Conservation (phyloP, 2,113 vertebrate species). For the Aptenodytes patagonicus region DNA sequence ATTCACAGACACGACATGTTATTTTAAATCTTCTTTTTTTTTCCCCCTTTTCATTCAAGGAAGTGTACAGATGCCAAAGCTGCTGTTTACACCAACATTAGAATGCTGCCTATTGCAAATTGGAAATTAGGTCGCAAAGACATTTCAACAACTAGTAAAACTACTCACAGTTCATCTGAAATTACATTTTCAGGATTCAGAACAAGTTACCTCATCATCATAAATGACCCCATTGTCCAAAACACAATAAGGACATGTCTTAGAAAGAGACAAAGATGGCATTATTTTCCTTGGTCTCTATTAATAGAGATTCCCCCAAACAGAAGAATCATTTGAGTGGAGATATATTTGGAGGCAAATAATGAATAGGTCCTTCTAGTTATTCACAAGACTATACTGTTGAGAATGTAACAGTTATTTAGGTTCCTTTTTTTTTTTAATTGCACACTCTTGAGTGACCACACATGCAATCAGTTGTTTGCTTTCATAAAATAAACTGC, state of each 20-base stretch:
- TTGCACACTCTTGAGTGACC: background rate
- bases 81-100: slow-evolving; percentile 11
- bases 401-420: background rate
- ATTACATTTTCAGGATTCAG: slow-evolving; percentile 54
- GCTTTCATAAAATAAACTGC: slow-evolving; percentile 18
- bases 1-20: background rate
- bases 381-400: background rate
- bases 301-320: slow-evolving; percentile 55
- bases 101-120: background rate
- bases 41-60: background rate
- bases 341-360: slow-evolving; percentile 37
- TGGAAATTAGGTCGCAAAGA: background rate
- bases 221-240: slow-evolving; percentile 61
- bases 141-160: slow-evolving; percentile 9
- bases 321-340: slow-evolving; percentile 45
- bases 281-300: slow-evolving; percentile 48
- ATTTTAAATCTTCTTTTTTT: background rate
- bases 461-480: background rate
- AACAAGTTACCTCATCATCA: slow-evolving; percentile 36
- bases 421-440: background rate
- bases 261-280: slow-evolving; percentile 32
- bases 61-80: background rate
- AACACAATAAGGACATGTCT: slow-evolving; percentile 54
- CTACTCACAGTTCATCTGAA: slow-evolving; percentile 30
- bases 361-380: slow-evolving; percentile 48